These are phyloP conservation scores for Mythimna lalbum DNA, from an alignment of 2,888 invertebrate species.

Conservation along the genomic window DNA sequence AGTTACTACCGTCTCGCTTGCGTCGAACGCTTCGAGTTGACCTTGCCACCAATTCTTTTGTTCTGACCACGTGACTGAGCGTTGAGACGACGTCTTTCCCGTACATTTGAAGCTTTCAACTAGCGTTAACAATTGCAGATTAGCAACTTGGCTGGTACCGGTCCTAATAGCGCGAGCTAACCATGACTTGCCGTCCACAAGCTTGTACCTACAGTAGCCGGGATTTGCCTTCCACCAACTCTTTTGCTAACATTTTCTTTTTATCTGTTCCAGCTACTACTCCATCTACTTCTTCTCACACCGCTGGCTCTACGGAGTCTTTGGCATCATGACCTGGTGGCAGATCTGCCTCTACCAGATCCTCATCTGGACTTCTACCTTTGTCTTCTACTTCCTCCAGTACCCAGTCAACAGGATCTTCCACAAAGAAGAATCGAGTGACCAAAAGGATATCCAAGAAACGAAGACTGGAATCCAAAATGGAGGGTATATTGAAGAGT, in stretches of 20 bases:
- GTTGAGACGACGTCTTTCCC: no score
- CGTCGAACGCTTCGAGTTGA: no score
- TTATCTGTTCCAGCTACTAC: slow-evolving; percentile 80
- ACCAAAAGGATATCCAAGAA: slow-evolving; percentile 32
- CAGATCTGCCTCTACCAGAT: slow-evolving; percentile 84
- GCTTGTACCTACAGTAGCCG: no score
- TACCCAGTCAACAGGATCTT: slow-evolving; percentile 83
- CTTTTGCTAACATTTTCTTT: not conserved
- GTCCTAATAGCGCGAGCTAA: no score
- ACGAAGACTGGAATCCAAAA: slow-evolving; percentile 40
- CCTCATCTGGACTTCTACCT: slow-evolving; percentile 78
- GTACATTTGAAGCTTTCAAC: no score
- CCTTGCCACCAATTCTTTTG: no score
- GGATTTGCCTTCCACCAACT: not conserved
- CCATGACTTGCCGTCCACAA: no score
- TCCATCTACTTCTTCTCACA: slow-evolving; percentile 84
- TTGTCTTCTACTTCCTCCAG: slow-evolving; percentile 81
- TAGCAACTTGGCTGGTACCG: no score
- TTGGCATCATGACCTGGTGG: slow-evolving; percentile 89
- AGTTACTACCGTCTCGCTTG: no score
- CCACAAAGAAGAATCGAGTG: slow-evolving; percentile 68
- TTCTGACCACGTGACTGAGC: no score
- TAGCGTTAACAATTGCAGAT: no score
- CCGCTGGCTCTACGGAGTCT: slow-evolving; percentile 89
- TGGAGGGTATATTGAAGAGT: slow-evolving; percentile 19